Evolutionary conservation across 2,797 vertebrate species (phyloP).

Genomic region (Merluccius polli): DNA sequence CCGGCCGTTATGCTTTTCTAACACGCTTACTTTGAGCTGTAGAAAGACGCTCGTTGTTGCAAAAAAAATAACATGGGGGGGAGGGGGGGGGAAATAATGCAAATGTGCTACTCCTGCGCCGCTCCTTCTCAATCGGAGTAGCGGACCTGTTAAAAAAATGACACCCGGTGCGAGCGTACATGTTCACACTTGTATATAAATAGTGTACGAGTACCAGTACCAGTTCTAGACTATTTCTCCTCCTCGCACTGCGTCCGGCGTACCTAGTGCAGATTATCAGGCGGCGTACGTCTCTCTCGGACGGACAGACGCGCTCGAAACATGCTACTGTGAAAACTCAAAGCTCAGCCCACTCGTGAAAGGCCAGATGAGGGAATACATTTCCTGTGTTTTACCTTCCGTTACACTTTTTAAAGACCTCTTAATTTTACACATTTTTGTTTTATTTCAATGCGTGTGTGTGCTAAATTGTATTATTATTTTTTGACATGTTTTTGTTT

Average conservation of each 20-base stretch:
- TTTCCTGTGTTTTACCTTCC: conserved; percentile 17
- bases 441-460: neutral
- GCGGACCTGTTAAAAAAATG: neutral
- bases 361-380: conserved; percentile 36
- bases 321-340: conserved; percentile 33
- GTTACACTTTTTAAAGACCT: conserved; percentile 3
- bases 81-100: neutral
- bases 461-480: conserved; percentile 18
- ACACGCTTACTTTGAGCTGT: neutral
- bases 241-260: conserved; percentile 13
- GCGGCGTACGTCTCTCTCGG: conserved; percentile 11
- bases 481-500: conserved; percentile 17
- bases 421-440: neutral
- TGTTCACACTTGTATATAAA: conserved; percentile 17
- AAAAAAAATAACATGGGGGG: neutral
- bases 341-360: conserved; percentile 16
- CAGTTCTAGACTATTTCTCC: conserved; percentile 16
- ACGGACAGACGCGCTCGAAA: conserved; percentile 28
- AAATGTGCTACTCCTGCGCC: neutral
- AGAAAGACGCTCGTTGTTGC: neutral
- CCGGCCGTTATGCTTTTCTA: neutral
- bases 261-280: conserved; percentile 25
- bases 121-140: neutral
- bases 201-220: conserved; percentile 33
- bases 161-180: neutral